These are phyloP conservation scores for Anas flavirostris DNA, from an alignment of 2,797 vertebrate genomes.

Conservation along the genomic window DNA sequence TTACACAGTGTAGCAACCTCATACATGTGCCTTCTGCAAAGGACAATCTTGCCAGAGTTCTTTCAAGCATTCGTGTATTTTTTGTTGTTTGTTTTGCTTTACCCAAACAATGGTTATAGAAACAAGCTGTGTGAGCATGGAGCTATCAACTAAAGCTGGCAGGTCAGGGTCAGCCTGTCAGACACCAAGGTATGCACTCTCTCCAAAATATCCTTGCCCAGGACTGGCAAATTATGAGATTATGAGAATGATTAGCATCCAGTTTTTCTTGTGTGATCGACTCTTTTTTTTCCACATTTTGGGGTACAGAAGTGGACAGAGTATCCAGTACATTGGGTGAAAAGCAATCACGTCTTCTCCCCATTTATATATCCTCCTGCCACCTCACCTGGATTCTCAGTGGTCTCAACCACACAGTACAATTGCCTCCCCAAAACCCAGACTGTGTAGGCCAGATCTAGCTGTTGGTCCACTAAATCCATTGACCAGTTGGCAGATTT, in stretches of 20 bases:
- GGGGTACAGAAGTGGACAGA: background rate
- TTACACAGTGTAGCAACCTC: accelerated
- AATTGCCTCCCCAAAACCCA: background rate
- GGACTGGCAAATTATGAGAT: background rate
- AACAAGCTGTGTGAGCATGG: background rate
- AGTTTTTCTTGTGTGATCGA: background rate
- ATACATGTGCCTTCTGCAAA: background rate
- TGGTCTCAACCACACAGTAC: background rate
- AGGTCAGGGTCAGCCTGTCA: too few species aligned
- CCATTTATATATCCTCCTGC: accelerated
- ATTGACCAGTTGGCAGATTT: background rate
- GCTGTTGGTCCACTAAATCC: background rate
- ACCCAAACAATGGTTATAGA: background rate
- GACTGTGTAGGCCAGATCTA: too few species aligned
- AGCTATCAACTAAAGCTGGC: background rate
- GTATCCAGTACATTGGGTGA: too few species aligned
- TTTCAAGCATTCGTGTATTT: background rate
- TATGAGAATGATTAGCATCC: background rate
- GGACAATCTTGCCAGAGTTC: background rate
- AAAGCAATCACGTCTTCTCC: background rate
- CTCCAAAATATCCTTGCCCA: background rate
- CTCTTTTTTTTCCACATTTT: background rate
- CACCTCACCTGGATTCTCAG: background rate
- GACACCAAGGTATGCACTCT: accelerated
- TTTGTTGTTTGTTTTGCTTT: background rate